Base-by-base conservation (phyloP, 2,113 vertebrate species). In the Oxyura jamaicensis region DNA sequence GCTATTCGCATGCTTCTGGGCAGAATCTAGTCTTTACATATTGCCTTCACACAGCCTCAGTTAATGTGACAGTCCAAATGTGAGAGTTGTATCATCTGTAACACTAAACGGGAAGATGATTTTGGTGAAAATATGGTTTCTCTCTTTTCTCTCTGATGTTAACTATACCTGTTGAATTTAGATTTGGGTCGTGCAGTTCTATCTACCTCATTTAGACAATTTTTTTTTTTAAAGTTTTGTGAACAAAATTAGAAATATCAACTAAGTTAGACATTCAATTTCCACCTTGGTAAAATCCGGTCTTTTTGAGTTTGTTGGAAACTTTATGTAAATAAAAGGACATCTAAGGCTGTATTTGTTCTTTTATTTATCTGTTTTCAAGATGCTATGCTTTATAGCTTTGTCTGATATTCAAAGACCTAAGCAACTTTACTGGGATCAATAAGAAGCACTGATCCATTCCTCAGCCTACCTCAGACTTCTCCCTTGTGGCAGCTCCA, bases 391-490 rank as follows among this genome's bases (percentile, higher is more conserved):
- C 74, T 95, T 94, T 92, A 42, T 77, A 59, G 36, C 39, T 90
- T 90, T 88, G 25, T 75, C 44, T 90, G 71, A 3, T 85, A 62
- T 83, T 83, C 46, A 71, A 46, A 85, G 53, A 85, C 44, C 31
- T 79, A 83, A 76, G 74, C 26, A 92, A 65, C 50, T 82, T 95
- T 44, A 73, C 71, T 71, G 35, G 15, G 56, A 91, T 96, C 95
- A 86, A 88, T 93, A 80, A 69, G 79, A 88, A 77, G 28, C 31
- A 67, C 42, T 63, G 90, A 83, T 90, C 46, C 35, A 74, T 85
- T 20, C 41, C 3, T 58, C 8, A 59, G 0, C 46, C 50, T 74
- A 76, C 36, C 63, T 13, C 48, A 91, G 90, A 77, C 8, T 92
- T 94, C 68, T 94, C 50, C 65, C 65, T 56, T 0, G 25, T 42